Evolutionary conservation across 2,888 invertebrate genomes (phyloP).

Genomic region (Athetis lepigone): DNA sequence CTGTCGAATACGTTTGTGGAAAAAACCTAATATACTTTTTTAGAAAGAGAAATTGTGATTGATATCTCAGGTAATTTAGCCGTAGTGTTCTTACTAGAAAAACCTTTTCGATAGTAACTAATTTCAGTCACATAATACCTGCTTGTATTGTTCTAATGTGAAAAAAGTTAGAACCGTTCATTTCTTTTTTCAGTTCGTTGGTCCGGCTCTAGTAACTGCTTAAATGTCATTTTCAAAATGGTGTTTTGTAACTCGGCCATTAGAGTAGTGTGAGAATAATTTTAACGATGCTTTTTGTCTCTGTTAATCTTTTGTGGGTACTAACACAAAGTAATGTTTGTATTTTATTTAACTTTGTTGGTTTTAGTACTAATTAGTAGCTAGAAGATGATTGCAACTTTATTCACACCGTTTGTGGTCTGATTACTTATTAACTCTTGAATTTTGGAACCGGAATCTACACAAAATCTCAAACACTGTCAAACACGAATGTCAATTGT

Average conservation of each 20-base stretch:
- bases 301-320: constrained; percentile 29
- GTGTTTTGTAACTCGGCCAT: constrained; percentile 36
- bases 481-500: not conserved
- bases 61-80: constrained; percentile 54
- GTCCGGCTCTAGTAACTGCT: constrained; percentile 24
- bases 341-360: constrained; percentile 19
- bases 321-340: constrained; percentile 22
- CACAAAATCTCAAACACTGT: not conserved
- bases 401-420: not conserved
- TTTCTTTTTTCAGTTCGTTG: constrained; percentile 31
- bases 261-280: constrained; percentile 40
- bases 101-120: constrained; percentile 51
- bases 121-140: constrained; percentile 36
- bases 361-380: constrained; percentile 13
- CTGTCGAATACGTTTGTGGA: constrained; percentile 27
- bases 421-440: not conserved
- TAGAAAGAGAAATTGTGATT: constrained; percentile 52
- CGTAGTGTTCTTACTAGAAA: constrained; percentile 34
- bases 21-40: constrained; percentile 40
- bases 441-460: not conserved
- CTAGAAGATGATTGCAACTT: not conserved
- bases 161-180: constrained; percentile 27
- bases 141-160: constrained; percentile 26
- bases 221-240: constrained; percentile 49
- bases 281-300: constrained; percentile 36